Evolutionary conservation across 2,888 invertebrate species (phyloP).

Genomic region (Pharmacophagus antenor): DNA sequence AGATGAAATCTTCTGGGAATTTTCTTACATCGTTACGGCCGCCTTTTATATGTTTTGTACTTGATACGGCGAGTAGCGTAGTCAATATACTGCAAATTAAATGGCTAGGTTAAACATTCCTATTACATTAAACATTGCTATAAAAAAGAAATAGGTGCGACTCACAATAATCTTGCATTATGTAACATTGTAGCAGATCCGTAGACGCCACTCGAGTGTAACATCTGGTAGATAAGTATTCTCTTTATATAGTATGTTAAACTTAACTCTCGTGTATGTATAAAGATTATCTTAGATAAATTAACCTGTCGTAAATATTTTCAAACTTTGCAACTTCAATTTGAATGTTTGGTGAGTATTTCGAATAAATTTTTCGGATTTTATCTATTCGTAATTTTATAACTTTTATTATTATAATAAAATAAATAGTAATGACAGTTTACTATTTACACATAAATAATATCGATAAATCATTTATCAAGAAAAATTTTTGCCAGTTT

Average conservation of each 20-base stretch:
- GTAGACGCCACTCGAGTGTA: background rate
- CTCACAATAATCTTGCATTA: constrained; percentile 15
- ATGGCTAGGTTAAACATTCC: background rate
- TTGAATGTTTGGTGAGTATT: no score
- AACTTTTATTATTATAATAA: no score
- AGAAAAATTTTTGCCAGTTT: no score
- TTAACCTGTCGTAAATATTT: background rate
- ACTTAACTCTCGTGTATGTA: background rate
- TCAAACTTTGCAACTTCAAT: background rate
- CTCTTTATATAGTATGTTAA: constrained; percentile 2
- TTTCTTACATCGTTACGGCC: constrained; percentile 35
- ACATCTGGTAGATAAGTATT: background rate
- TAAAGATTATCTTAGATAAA: constrained; percentile 6
- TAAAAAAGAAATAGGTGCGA: background rate
- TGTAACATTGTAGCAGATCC: constrained; percentile 10
- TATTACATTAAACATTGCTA: background rate
- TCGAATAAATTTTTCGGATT: no score
- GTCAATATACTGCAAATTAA: constrained; percentile 14
- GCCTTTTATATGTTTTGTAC: constrained; percentile 1
- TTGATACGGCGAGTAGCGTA: constrained; percentile 12
- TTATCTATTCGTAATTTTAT: no score
- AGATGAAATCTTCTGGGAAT: constrained; percentile 55
- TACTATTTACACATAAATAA: no score
- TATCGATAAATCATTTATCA: no score
- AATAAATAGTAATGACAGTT: no score